Evolutionary conservation across 2,113 vertebrate genomes (phyloP).

Genomic region (Suricata suricatta): DNA sequence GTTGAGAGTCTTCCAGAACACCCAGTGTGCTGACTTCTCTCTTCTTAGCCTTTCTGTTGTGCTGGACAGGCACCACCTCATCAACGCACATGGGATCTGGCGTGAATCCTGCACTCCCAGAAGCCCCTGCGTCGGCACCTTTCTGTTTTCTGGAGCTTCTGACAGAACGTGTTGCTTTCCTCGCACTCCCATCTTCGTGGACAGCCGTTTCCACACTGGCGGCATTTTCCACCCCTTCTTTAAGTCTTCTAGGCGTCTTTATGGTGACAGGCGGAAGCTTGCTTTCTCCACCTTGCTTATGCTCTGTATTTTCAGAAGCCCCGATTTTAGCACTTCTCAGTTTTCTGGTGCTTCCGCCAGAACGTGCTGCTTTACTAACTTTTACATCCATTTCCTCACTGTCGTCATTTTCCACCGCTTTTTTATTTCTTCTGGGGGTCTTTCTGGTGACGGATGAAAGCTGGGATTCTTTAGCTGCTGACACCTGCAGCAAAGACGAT

Average conservation of each 20-base stretch:
- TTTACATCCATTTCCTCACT: slow-evolving; percentile 63
- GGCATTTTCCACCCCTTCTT: slow-evolving; percentile 57
- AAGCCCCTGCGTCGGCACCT: slow-evolving; percentile 69
- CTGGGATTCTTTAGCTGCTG: slow-evolving; percentile 35
- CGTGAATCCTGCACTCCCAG: slow-evolving; percentile 77
- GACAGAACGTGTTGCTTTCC: slow-evolving; percentile 66
- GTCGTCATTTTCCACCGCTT: slow-evolving; percentile 64
- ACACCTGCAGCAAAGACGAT: slow-evolving; percentile 37
- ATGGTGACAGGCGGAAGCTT: slow-evolving; percentile 55
- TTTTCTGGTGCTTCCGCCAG: slow-evolving; percentile 83
- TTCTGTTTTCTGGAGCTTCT: slow-evolving; percentile 83
- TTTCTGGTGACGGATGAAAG: slow-evolving; percentile 66
- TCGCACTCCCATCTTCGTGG: too few species aligned
- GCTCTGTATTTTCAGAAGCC: slow-evolving; percentile 74
- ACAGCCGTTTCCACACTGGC: neutral
- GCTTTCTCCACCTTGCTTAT: slow-evolving; percentile 73
- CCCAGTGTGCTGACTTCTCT: slow-evolving; percentile 58
- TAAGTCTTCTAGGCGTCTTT: slow-evolving; percentile 73
- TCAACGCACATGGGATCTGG: slow-evolving; percentile 49
- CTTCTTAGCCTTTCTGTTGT: neutral
- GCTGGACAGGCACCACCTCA: neutral
- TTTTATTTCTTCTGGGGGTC: slow-evolving; percentile 72
- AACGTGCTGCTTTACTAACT: slow-evolving; percentile 64
- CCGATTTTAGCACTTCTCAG: slow-evolving; percentile 77
- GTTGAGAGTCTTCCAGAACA: slow-evolving; percentile 69